Evolutionary conservation across 2,888 invertebrate genomes (phyloP).

Genomic region (Hirtodrosophila trivittata): DNA sequence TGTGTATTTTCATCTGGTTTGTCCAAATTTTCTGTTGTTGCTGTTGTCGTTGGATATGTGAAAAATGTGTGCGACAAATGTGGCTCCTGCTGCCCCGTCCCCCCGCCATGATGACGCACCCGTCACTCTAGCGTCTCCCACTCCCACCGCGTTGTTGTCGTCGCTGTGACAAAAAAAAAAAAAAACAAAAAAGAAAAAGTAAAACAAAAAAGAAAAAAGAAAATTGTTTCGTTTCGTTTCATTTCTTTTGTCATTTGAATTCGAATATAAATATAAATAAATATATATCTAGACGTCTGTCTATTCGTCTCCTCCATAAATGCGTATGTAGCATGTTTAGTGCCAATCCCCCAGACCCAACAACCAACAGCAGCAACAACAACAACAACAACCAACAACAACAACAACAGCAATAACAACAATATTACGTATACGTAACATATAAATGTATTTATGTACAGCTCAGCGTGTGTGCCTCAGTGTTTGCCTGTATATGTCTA

Average conservation of each 20-base stretch:
- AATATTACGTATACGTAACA: constrained; percentile 57
- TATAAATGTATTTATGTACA: constrained; percentile 44
- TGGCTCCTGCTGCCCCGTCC: constrained; percentile 16
- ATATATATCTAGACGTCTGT: constrained; percentile 46
- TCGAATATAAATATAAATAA: constrained; percentile 74
- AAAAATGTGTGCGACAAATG: constrained; percentile 78
- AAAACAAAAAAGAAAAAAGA: constrained; percentile 46
- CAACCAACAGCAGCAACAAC: constrained; percentile 6
- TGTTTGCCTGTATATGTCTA: constrained; percentile 2
- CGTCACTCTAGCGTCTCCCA: no score
- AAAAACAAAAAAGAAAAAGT: constrained; percentile 3
- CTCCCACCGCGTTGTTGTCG: constrained; percentile 13
- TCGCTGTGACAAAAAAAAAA: constrained; percentile 22
- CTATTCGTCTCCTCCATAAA: constrained; percentile 61
- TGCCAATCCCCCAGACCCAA: constrained; percentile 7
- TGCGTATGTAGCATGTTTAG: constrained; percentile 27
- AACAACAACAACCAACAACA: constrained; percentile 16
- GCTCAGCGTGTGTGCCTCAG: constrained; percentile 9
- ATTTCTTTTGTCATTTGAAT: constrained; percentile 75
- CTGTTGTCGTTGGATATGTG: constrained; percentile 58
- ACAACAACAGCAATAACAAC: constrained; percentile 12
- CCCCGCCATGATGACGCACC: not conserved
- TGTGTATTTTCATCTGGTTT: constrained; percentile 11
- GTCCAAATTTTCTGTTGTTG: constrained; percentile 22
- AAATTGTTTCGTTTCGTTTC: constrained; percentile 69